Base-by-base conservation (phyloP, 2,113 vertebrate genomes). In the Tichodroma muraria region DNA sequence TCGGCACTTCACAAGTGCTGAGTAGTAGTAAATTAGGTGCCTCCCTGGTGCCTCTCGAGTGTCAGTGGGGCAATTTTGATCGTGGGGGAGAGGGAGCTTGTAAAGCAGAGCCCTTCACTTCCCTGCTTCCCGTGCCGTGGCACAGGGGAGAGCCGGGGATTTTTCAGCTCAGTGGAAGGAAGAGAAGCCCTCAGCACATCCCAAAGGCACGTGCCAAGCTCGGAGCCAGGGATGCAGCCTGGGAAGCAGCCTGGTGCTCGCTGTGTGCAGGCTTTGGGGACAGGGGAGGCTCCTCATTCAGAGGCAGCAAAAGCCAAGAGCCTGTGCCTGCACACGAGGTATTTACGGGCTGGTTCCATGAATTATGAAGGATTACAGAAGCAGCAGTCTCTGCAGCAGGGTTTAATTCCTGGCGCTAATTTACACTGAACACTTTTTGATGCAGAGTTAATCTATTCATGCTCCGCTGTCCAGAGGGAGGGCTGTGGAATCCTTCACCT, bases 351-450 rank as follows among this genome's bases (percentile, higher is more conserved):
- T 15, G 9, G n/a, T 85, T 69, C 89, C 89, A 59, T 93, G 97
- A 95, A 91, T 97, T 96, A 90, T 35, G 94, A 71, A 90, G 97
- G 95, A 88, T 98, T 94, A 90, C 54, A 88, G 97, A 24, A 88
- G 85, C 68, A 59, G 66, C 81, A n/a, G 95, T 63, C 78, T 95
- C 97, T 97, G 94, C 61, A 28, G 93, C 66, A 78, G 22, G 30
- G 75, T 85, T 97, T 94, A 96, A 95, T 95, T 96, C 96, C 90
- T 79, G 76, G n/a, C 79, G 93, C 94, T 79, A 4, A 45, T 73
- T 44, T 65, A 22, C 80, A 22, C 37, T 5, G 77, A 92, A 50
- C 44, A 3, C 47, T 65, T 87, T 77, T 38, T 71, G 94, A 92
- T 66, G 96, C 38, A 11, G 28, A 81, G 57, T 70, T 73, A 52